Percentiles rank a stretch among this genome's conserved stretches.
Conservation (phyloP, 2,113 vertebrate species). For the Siniperca knerii region DNA sequence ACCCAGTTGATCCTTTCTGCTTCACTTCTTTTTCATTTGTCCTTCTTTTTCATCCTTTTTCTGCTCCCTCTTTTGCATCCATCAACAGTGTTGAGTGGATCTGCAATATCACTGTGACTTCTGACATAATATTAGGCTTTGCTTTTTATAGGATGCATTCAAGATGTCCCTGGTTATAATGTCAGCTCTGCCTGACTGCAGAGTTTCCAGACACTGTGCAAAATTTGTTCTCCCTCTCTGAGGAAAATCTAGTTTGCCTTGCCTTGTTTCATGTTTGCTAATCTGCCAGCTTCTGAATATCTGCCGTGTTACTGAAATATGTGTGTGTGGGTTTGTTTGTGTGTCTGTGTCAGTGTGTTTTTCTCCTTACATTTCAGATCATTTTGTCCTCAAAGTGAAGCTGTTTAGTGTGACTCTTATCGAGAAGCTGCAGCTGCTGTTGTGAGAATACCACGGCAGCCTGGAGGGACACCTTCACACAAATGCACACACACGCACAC, state of each 20-base stretch:
- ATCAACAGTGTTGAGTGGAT: background rate
- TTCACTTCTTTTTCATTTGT: background rate
- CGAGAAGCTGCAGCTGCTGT: constrained; percentile 79
- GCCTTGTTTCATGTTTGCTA: constrained; percentile 64
- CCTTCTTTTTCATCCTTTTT: background rate
- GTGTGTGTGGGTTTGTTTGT: constrained; percentile 24
- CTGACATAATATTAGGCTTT: background rate
- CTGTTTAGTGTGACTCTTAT: constrained; percentile 77
- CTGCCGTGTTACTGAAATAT: constrained; percentile 40
- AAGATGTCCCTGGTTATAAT: constrained; percentile 4
- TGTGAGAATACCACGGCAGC: constrained; percentile 55
- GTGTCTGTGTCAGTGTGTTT: constrained; percentile 22
- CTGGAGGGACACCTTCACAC: constrained; percentile 59
- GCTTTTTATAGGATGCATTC: constrained; percentile 11
- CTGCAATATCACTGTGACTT: background rate
- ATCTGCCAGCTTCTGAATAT: constrained; percentile 60
- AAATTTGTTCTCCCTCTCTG: constrained; percentile 36
- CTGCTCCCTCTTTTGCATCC: background rate
- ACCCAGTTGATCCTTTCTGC: background rate
- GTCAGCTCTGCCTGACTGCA: constrained; percentile 29
- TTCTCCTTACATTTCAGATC: constrained; percentile 47
- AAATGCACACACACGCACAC: constrained; percentile 29
- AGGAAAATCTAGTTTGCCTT: constrained; percentile 9
- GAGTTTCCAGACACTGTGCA: constrained; percentile 34
- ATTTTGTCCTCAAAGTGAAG: constrained; percentile 76